Base-by-base conservation (phyloP, 2,888 invertebrate genomes). In the Polyommatus iphigenia region DNA sequence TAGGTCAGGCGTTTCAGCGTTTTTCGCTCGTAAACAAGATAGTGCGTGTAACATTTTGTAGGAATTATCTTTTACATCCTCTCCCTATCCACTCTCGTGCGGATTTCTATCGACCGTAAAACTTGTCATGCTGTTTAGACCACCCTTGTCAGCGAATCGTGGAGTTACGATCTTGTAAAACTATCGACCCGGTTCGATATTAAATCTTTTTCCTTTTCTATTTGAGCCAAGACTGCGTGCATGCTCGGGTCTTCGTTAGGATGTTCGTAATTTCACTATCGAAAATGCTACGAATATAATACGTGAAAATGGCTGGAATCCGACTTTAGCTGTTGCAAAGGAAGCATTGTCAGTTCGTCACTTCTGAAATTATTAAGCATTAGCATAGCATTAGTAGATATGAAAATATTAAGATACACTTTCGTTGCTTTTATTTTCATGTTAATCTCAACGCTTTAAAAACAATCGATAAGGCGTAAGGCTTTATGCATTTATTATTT, bases 21-120 rank as follows among this genome's bases (percentile, higher is more conserved):
- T 72, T 72, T 41, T 36, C 41, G 10, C 72, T 72, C 72, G 72
- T 72, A 72, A 72, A 72, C 41, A 72, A 36, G 36, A 72, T 72
- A 72, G 41, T 72, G 20, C 72, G 72, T 72, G 73, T 67, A 67
- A 67, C 67, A 67, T 67, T 67, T 67, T 67, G 67, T 67, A 67
- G 20, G 73, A 73, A 46, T 46, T 75, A 75, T 46, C 75, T 75
- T 73, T 75, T 29, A 75, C 75, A 54, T 29, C 24, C 46, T 13
- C 29, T 24, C 75, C 75, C 75, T 18, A 46, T 20, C 24, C 46
- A 50, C 46, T 50, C 15, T 54, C 20, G 24, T 50, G 3, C 50
- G 75, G 54, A 50, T 29, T 75, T 29, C 75, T 13, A 54, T 75
- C 20, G 75, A 20, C 75, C 75, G 75, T 73, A 73, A 73, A 73